These are phyloP conservation scores for Herminia tarsipennalis DNA, from an alignment of 2,888 invertebrate genomes.

Conservation along the genomic window DNA sequence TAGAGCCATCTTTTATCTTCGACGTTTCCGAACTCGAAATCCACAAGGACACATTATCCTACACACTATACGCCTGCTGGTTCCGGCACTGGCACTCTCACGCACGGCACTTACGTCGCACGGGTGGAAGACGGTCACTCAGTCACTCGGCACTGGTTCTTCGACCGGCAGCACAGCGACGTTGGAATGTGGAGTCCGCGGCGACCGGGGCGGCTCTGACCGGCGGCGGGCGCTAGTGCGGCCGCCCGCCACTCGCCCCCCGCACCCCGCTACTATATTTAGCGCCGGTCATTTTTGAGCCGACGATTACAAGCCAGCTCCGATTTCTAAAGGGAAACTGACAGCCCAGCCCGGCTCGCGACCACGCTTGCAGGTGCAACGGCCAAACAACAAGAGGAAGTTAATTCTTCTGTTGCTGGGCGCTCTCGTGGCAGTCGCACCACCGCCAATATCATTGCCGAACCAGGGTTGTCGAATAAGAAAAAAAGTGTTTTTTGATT, in stretches of 20 bases:
- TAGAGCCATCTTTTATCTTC: slow-evolving; percentile 42
- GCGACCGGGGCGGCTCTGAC: slow-evolving; percentile 89
- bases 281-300: slow-evolving; percentile 77
- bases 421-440: slow-evolving; percentile 6
- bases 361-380: slow-evolving; percentile 43
- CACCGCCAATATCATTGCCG: neutral
- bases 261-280: slow-evolving; percentile 65
- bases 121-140: slow-evolving; percentile 82
- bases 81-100: slow-evolving; percentile 60
- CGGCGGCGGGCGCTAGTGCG: slow-evolving; percentile 52
- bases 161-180: slow-evolving; percentile 82
- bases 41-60: slow-evolving; percentile 51
- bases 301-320: slow-evolving; percentile 74
- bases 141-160: slow-evolving; percentile 74
- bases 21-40: slow-evolving; percentile 44
- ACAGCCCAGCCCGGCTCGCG: slow-evolving; percentile 53
- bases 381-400: slow-evolving; percentile 21
- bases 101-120: slow-evolving; percentile 84
- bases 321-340: slow-evolving; percentile 72
- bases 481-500: neutral
- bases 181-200: slow-evolving; percentile 90
- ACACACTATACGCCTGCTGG: slow-evolving; percentile 60
- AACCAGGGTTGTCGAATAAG: neutral
- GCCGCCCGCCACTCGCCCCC: slow-evolving; percentile 42
- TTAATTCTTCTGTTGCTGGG: slow-evolving; percentile 17